Base-by-base conservation (phyloP, 2,888 invertebrate species). In the Eutolmus rufibarbis region DNA sequence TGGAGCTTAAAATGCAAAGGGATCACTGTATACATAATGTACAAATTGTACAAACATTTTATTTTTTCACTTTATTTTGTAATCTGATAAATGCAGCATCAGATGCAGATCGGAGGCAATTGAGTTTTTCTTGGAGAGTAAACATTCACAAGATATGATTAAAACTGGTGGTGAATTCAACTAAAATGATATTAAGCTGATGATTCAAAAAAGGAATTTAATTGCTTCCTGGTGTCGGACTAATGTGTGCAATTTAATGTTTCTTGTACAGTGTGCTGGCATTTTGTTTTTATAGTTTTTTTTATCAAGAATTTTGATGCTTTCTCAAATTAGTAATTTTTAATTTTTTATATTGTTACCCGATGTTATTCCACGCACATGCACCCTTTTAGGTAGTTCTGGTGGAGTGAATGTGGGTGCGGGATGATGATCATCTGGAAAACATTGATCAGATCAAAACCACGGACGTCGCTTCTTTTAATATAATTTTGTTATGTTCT, bases 351-450 rank as follows among this genome's bases (percentile, higher is more conserved):
- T 57, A 89, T 86, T 89, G 91, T 91, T 91, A 91, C 91, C 92
- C 92, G 92, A 92, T 91, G 94, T 94, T 92, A 92, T 95, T 97
- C 97, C 97, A 97, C 97, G 96, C 94, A 97, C 96, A 96, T 97
- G 97, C 96, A 97, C 97, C 96, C 97, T 97, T 96, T 98, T 98
- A 95, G 98, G 98, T 95, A 98, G 97, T 96, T 98, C 98, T 95
- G 98, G 98, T 95, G 98, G 98, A 95, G 98, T 98, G 95, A 97
- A 98, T 95, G 98, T 97, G 94, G 98, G 97, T 95, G 97, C 97
- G 96, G 97, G 97, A 95, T 97, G 97, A 96, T 97, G 97, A 95
- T 97, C 97, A 97, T 97, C 97, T 97, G 97, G 95, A 97, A 97
- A 95, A 95, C 91, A 92, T 91, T 91, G 91, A 91, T 92, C 89